phyloP scores from a whole-genome alignment of 2,888 invertebrate genomes.

The Conops quadrifasciatus region DNA sequence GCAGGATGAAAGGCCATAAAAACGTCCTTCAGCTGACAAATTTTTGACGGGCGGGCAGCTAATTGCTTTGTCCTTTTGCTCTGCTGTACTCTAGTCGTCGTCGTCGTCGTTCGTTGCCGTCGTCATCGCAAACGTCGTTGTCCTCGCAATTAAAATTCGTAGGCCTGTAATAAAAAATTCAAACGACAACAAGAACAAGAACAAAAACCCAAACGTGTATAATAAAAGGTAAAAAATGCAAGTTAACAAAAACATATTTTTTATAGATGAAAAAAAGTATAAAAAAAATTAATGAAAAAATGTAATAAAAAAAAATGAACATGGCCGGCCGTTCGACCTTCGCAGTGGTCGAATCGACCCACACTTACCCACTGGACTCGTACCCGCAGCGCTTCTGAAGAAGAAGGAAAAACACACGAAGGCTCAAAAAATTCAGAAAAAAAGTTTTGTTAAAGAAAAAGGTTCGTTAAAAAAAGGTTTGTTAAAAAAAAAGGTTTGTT shows the following conservation, averaged over 20 bases:
- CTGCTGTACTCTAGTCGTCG: constrained; percentile 36
- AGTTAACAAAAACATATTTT: constrained; percentile 2
- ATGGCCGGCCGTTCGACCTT: neutral
- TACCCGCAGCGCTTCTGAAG: constrained; percentile 55
- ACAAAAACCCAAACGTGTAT: constrained; percentile 13
- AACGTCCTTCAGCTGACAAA: constrained; percentile 23
- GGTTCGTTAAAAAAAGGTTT: neutral
- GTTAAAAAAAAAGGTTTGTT: no score
- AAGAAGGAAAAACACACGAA: neutral
- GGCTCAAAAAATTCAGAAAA: neutral
- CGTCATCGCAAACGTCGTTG: constrained; percentile 20
- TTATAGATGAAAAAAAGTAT: neutral
- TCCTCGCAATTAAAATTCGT: constrained; percentile 59
- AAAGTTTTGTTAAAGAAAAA: neutral
- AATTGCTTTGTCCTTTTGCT: constrained; percentile 45
- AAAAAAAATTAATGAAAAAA: neutral
- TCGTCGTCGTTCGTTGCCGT: constrained; percentile 9
- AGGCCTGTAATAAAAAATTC: constrained; percentile 50
- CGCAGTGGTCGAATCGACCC: no score
- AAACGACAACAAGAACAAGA: constrained; percentile 22
- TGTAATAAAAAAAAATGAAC: constrained; percentile 11
- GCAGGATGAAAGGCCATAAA: neutral
- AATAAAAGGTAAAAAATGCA: constrained; percentile 34
- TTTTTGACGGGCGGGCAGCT: constrained; percentile 41
- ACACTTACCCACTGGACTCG: constrained; percentile 62